Evolutionary conservation across 2,888 invertebrate species (phyloP).

Genomic region (Hipparchia semele): DNA sequence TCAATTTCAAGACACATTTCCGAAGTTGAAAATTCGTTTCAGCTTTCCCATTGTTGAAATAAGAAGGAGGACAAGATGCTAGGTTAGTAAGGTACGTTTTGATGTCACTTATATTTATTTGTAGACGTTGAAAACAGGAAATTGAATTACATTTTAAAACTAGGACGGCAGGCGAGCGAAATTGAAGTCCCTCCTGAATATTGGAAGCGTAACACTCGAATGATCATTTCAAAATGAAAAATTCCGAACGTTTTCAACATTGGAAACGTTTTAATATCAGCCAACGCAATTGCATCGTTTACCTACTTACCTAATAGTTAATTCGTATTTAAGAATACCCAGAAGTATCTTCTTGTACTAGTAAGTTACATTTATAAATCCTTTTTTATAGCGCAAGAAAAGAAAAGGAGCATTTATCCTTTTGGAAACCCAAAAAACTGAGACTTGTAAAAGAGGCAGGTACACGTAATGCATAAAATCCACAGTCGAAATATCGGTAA

Average conservation of each 20-base stretch:
- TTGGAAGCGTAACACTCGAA: slow-evolving; percentile 37
- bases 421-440: too few species aligned
- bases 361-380: too few species aligned
- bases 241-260: slow-evolving; percentile 26
- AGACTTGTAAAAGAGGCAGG: neutral
- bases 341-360: too few species aligned
- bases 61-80: neutral
- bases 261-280: slow-evolving; percentile 27
- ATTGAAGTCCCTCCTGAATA: slow-evolving; percentile 42
- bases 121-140: slow-evolving; percentile 34
- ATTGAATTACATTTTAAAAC: slow-evolving; percentile 40
- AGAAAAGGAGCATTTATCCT: too few species aligned
- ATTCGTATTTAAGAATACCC: slow-evolving; percentile 40
- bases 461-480: neutral
- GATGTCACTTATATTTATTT: slow-evolving; percentile 29
- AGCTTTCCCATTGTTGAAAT: neutral
- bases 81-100: neutral
- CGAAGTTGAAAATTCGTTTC: neutral
- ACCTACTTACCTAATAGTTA: neutral
- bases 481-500: too few species aligned
- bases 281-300: slow-evolving; percentile 22
- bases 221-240: slow-evolving; percentile 32
- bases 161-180: slow-evolving; percentile 30
- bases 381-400: too few species aligned
- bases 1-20: too few species aligned